Evolutionary conservation across 2,888 invertebrate species (phyloP), one percentile per base, ranked within the genome.

Genomic region (Nomada ruficornis): DNA sequence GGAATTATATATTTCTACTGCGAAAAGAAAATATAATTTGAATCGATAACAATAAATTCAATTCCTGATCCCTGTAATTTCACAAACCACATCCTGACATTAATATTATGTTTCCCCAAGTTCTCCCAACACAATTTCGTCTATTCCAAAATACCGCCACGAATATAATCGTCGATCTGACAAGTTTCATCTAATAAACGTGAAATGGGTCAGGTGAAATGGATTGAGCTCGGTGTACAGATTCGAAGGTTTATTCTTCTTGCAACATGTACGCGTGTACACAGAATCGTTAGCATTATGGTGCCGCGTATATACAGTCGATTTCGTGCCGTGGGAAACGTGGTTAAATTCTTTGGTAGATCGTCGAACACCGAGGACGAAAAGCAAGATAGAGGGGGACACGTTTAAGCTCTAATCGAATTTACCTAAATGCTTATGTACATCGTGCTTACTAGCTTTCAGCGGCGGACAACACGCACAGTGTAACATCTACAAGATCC

Each of bases 161-260:
- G 36, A 7, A 36, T 36, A 7, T 36, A 7, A 36, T 36, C 36
- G 36, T 36, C 36, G 36, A 36, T 36, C 36, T 0, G 36, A 36
- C 36, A 36, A 36, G 36, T 36, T 36, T 36, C 36, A 0, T 26
- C 15, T 15, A 59, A 20, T 0, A 20, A 20, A 4, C 10, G 36
- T 20, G 18, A n/a, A 29, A 50, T 0, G 29, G 11, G 54, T 47
- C 13, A 29, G 68, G 47, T 55, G 13, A 63, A 64, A 26, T 29
- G 42, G 47, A 80, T 36, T 44, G 36, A 1, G n/a, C 26, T 52
- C 7, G 18, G 84, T 88, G 84, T 90, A 91, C 89, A 90, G 86
- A 86, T 88, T 89, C 83, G 87, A 91, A 86, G 87, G 82, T 91
- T 91, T 91, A 91, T 91, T 91, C 88, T 87, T 86, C n/a, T 77